Base-by-base conservation (phyloP, 2,888 invertebrate genomes). In the Drosophila meridiana region DNA sequence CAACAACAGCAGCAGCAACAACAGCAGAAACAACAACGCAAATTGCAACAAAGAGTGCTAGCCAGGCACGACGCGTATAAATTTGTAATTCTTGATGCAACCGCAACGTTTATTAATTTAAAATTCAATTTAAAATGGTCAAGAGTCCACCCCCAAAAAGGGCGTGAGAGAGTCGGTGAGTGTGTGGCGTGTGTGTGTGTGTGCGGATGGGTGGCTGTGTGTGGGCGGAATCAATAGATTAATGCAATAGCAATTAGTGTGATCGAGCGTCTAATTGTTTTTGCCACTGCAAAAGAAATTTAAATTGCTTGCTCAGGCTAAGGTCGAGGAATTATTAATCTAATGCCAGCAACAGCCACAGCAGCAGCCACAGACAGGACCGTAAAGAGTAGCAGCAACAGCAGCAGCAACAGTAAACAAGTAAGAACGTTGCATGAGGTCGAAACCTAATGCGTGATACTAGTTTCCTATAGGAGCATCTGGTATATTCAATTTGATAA, bases 71-170 rank as follows among this genome's bases (percentile, higher is more conserved):
- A 71, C 73, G 75, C 80, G 67, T 82, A 90, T 90, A 90, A 91
- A 91, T 91, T 91, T 91, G 91, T 91, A 83, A 91, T 90, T 84
- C 87, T 78, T 85, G 89, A 84, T 82, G 87, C 77, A 83, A 76
- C 91, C 90, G 74, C 85, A 87, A 82, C 89, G 82, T 89, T 91
- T 91, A 90, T 90, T 91, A 91, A 91, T 90, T 90, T 91, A 89
- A 90, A 90, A 90, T 91, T 90, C 91, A 90, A 91, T 91, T 90
- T 91, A 76, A 85, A 82, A 85, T 90, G 87, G 83, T 82, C 89
- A 86, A 76, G 84, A 62, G 64, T 52, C 11, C 38, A 55, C 48
- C 43, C 55, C 68, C 65, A 11, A 26, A 30, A 42, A 3, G 71
- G 42, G 47, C 68, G 70, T 58, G 43, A 50, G 34, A 36, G 48